Conservation (phyloP, 2,888 invertebrate genomes). For the Hydraecia micacea region DNA sequence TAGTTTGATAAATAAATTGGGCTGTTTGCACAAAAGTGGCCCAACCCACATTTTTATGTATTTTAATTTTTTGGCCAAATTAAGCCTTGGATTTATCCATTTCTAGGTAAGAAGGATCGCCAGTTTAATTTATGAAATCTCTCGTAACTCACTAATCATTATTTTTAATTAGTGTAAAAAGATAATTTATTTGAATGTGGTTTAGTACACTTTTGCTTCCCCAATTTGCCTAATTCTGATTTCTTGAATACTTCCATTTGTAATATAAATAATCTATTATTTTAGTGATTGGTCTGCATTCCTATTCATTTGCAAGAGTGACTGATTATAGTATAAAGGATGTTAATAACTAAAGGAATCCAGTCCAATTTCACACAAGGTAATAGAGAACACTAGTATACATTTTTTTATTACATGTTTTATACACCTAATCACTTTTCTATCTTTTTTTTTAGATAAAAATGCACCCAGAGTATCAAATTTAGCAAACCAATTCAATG, state of each 20-base stretch:
- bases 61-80: slow-evolving; percentile 48
- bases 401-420: neutral
- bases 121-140: slow-evolving; percentile 15
- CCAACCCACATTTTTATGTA: slow-evolving; percentile 56
- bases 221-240: slow-evolving; percentile 32
- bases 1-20: slow-evolving; percentile 49
- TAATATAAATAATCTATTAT: slow-evolving; percentile 66
- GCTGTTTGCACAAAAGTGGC: slow-evolving; percentile 48
- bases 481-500: slow-evolving; percentile 69
- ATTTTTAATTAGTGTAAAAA: slow-evolving; percentile 5
- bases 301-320: slow-evolving; percentile 71
- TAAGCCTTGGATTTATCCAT: slow-evolving; percentile 33
- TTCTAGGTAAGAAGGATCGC: slow-evolving; percentile 40
- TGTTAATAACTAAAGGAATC: slow-evolving; percentile 49
- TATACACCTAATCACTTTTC: slow-evolving; percentile 23
- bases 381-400: slow-evolving; percentile 64
- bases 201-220: slow-evolving; percentile 51
- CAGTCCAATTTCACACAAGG: slow-evolving; percentile 75
- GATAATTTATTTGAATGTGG: slow-evolving; percentile 41
- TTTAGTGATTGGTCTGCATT: slow-evolving; percentile 75
- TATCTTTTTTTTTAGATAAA: slow-evolving; percentile 62
- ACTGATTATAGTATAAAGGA: slow-evolving; percentile 65
- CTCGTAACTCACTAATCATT: slow-evolving; percentile 4
- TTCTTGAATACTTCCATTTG: slow-evolving; percentile 42
- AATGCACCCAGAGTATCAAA: slow-evolving; percentile 31